Evolutionary conservation across 2,888 invertebrate genomes (phyloP), one percentile per base, ranked within the genome.

Genomic region (Branchellion lobata): DNA sequence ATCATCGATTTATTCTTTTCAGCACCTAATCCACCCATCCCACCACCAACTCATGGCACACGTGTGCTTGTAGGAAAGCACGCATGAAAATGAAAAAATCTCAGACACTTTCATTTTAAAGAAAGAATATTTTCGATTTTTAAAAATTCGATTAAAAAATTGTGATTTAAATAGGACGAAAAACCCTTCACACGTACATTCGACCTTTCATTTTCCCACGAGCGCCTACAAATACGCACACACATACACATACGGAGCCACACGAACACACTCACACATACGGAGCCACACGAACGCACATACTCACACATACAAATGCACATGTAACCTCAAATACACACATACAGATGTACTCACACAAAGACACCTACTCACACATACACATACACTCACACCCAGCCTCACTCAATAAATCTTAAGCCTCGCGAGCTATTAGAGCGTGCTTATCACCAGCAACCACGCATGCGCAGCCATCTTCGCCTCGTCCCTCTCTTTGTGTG

Each of bases 381-480:
- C 33, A 69, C 3, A 31, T 3, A 69, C 69, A 18, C 14, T n/a
- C 31, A 65, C n/a, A 65, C n/a, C 5, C 65, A 27, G 11, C 18
- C 29, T 21, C 27, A 77, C 77, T 53, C 77, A 77, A 77, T 77
- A 77, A 77, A 77, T 77, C 77, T 57, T 65, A 57, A 61, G 65
- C 77, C 77, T 57, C 31, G 57, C 57, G 57, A 77, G 77, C 77
- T 77, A 77, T 77, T 77, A 77, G 77, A 77, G 53, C 77, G 40
- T 77, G 77, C 77, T 77, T 77, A 77, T 77, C 77, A 53, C 65
- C 34, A 27, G n/a, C 65, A 31, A 57, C 53, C 77, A 77, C 34
- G 69, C 69, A 29, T 65, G 65, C 29, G 65, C 65, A 65, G 29
- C n/a, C 65, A 29, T 65, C 65, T 65, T 65, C 65, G 27, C 29